phyloP scores from a whole-genome alignment of 2,888 invertebrate genomes.

The Perithous albicinctus region DNA sequence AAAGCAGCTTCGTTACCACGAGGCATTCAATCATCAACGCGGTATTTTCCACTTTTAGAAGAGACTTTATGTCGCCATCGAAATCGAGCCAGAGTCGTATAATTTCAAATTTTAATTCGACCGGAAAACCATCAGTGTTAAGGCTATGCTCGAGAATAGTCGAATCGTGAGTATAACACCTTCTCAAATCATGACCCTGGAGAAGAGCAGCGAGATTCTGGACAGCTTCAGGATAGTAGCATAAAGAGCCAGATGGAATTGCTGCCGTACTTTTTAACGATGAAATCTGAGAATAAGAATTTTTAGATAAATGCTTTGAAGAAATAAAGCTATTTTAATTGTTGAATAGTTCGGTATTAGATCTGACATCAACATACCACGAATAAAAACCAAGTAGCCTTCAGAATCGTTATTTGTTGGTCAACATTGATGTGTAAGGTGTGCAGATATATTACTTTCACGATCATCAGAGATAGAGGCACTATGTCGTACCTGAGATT shows the following conservation, averaged over 20 bases:
- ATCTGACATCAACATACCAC: not conserved
- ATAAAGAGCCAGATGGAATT: not conserved
- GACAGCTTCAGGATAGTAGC: not conserved
- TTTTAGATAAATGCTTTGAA: not conserved
- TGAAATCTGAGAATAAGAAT: not conserved
- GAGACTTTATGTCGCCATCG: not conserved
- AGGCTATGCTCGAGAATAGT: conserved; percentile 1
- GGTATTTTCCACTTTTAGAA: not conserved
- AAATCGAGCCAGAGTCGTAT: conserved; percentile 16
- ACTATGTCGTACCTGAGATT: not conserved
- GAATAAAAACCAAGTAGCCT: conserved; percentile 16
- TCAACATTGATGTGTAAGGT: not conserved
- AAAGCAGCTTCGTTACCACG: not conserved
- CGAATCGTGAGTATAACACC: not conserved
- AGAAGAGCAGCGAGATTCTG: not conserved
- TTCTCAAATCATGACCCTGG: not conserved
- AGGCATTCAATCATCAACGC: not conserved
- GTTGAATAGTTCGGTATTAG: not conserved
- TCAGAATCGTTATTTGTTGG: not conserved
- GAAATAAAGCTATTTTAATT: not conserved
- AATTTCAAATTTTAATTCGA: not conserved
- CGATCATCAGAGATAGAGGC: not conserved
- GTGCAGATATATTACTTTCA: too few relatives aligned
- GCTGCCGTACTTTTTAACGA: too few relatives aligned
- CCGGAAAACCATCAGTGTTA: not conserved